Percentiles rank a stretch among this genome's conserved stretches.
These are phyloP conservation scores for Melangyna quadrimaculata DNA, from an alignment of 2,888 invertebrate species.

Conservation along the genomic window DNA sequence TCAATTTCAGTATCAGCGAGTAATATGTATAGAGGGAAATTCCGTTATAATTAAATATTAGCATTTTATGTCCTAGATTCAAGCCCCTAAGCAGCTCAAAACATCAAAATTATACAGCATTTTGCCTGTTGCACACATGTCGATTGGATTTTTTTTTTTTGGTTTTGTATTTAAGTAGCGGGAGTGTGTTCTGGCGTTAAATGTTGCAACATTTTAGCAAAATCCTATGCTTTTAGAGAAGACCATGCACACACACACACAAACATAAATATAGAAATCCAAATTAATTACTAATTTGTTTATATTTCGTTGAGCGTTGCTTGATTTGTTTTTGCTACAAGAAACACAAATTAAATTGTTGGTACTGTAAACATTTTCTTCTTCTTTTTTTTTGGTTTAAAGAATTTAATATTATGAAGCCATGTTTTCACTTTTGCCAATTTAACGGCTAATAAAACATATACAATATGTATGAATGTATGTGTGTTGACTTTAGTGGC, in stretches of 20 bases:
- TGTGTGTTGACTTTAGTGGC: background rate
- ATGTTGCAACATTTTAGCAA: constrained; percentile 51
- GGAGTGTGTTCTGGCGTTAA: constrained; percentile 45
- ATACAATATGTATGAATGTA: too few species aligned
- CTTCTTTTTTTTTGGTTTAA: background rate
- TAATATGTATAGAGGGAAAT: background rate
- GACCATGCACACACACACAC: background rate
- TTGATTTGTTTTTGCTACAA: constrained; percentile 43
- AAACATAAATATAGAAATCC: background rate
- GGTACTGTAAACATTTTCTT: background rate
- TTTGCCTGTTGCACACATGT: constrained; percentile 36
- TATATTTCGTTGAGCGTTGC: constrained; percentile 50
- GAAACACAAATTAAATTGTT: constrained; percentile 23
- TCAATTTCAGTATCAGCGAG: constrained; percentile 61
- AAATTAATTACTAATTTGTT: constrained; percentile 71
- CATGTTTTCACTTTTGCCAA: constrained; percentile 24
- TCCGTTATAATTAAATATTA: constrained; percentile 54
- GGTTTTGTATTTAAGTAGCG: background rate
- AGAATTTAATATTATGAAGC: background rate
- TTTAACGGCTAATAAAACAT: constrained; percentile 54
- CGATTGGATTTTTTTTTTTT: background rate
- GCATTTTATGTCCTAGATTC: constrained; percentile 56
- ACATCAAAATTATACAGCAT: background rate
- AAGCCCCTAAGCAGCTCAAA: background rate
- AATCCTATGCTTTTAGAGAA: background rate